Percentiles rank a stretch among this genome's conserved stretches.
These are phyloP conservation scores for Buathra laborator DNA, from an alignment of 2,888 invertebrate species.

Conservation along the genomic window DNA sequence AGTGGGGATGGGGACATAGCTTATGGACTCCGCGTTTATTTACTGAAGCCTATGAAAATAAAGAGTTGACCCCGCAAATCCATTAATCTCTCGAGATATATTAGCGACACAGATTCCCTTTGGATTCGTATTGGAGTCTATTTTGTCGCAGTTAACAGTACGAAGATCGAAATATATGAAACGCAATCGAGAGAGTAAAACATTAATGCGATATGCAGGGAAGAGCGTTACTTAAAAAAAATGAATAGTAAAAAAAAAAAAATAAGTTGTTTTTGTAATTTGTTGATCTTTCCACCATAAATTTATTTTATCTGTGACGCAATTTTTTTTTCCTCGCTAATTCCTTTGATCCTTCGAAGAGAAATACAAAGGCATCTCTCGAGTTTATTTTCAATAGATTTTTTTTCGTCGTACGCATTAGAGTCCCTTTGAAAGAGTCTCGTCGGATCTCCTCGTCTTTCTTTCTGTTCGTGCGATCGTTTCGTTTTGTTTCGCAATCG, in stretches of 20 bases:
- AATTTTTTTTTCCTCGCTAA: background rate
- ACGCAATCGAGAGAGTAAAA: background rate
- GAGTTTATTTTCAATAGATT: conserved; percentile 10
- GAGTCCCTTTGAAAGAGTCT: conserved; percentile 5
- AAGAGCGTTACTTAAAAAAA: background rate
- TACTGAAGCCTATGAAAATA: conserved; percentile 12
- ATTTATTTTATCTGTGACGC: too few relatives aligned
- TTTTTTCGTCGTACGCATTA: background rate
- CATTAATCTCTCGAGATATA: conserved; percentile 27
- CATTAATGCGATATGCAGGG: background rate
- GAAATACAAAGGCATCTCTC: conserved; percentile 11
- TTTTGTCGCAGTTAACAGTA: background rate
- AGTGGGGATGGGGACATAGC: background rate
- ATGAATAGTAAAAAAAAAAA: background rate
- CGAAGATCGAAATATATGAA: background rate
- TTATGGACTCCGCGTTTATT: conserved; percentile 1
- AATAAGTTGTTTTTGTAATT: background rate
- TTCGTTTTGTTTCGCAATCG: conserved; percentile 26
- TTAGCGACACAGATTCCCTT: background rate
- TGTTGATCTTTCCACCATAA: background rate
- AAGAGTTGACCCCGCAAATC: conserved; percentile 16
- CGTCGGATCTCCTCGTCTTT: background rate
- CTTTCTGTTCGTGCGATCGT: background rate
- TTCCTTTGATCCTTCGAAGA: background rate
- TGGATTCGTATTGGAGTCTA: background rate